Conservation (phyloP, 2,797 vertebrate species). For the Epinephelus awoara region DNA sequence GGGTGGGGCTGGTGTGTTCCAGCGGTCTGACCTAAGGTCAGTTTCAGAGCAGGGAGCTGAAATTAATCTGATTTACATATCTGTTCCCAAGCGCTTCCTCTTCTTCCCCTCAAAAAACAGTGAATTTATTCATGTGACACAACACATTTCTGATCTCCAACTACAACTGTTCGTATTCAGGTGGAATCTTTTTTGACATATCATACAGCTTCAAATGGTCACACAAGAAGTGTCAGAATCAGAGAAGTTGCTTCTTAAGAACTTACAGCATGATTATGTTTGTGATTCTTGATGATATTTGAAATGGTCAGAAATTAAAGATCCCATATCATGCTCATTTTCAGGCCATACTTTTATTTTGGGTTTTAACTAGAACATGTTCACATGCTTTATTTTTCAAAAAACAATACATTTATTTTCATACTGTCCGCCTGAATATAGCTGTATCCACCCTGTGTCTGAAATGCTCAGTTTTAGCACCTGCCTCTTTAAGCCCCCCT, state of each 20-base stretch:
- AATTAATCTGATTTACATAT: conserved; percentile 52
- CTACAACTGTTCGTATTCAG: neutral
- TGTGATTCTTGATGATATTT: neutral
- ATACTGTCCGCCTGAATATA: too few relatives aligned
- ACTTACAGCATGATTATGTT: neutral
- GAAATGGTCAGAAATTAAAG: too few relatives aligned
- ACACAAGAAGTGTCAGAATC: too few relatives aligned
- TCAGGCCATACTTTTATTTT: too few relatives aligned
- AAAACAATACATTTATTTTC: too few relatives aligned
- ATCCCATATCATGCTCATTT: too few relatives aligned
- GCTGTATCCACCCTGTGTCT: too few relatives aligned
- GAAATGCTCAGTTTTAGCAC: too few relatives aligned
- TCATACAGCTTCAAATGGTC: neutral
- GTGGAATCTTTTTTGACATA: neutral
- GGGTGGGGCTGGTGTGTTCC: neutral
- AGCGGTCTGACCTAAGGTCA: conserved; percentile 35
- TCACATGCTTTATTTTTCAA: too few relatives aligned
- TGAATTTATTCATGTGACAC: neutral
- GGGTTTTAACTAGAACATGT: too few relatives aligned
- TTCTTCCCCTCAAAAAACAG: neutral
- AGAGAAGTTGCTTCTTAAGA: neutral
- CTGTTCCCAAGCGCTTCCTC: neutral
- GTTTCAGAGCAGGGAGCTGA: conserved; percentile 19
- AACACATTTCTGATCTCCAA: neutral
- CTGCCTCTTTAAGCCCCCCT: too few relatives aligned